phyloP scores from a whole-genome alignment of 1,140 invertebrate species.

The Bombus balteatus region DNA sequence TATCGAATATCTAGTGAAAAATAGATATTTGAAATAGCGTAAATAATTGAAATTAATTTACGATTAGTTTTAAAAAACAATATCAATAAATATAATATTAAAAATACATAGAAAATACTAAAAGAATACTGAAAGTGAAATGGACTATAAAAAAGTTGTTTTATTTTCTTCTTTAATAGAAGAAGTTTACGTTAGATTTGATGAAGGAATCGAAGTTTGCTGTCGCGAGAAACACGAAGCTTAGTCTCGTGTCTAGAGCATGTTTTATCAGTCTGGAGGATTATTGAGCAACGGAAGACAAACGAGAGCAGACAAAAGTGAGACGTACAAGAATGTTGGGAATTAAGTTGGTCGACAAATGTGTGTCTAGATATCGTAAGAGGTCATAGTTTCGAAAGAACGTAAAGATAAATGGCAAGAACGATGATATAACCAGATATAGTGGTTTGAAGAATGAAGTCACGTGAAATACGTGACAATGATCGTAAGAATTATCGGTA shows the following conservation, averaged over 20 bases:
- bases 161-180: background rate
- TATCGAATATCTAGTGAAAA: no score
- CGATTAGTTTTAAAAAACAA: no score
- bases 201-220: background rate
- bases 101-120: no score
- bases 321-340: background rate
- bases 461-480: background rate
- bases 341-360: background rate
- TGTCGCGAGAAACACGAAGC: background rate
- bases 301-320: constrained; percentile 13
- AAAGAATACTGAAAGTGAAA: no score
- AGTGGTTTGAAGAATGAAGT: background rate
- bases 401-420: background rate
- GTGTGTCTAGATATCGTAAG: constrained; percentile 5
- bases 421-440: background rate
- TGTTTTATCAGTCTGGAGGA: background rate
- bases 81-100: no score
- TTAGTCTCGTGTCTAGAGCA: background rate
- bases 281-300: background rate
- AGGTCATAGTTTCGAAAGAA: background rate
- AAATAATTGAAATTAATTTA: no score
- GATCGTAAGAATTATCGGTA: background rate
- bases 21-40: no score
- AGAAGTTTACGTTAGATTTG: background rate
- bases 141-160: no score